These are phyloP conservation scores for Lepeophtheirus salmonis DNA, from an alignment of 1,140 invertebrate species.

Conservation along the genomic window DNA sequence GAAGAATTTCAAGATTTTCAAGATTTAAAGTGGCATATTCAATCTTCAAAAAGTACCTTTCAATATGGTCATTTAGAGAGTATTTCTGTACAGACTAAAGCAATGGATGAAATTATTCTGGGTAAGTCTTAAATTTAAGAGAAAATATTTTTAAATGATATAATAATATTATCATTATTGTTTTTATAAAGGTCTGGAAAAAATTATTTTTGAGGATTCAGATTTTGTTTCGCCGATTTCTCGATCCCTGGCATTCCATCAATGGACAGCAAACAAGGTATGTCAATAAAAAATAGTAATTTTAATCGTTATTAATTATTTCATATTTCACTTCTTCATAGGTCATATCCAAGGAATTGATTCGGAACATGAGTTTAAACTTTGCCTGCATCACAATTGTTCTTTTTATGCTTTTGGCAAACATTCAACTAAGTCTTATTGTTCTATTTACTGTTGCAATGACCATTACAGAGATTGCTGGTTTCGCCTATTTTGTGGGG, in stretches of 20 bases:
- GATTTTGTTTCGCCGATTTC: background rate
- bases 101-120: background rate
- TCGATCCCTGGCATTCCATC: background rate
- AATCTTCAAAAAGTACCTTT: background rate
- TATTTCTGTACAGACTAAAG: background rate
- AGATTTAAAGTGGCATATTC: background rate
- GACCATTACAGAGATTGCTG: conserved; percentile 35
- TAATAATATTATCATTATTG: background rate
- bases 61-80: conserved; percentile 3
- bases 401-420: conserved; percentile 34
- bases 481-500: conserved; percentile 35
- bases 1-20: background rate
- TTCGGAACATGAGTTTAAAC: conserved; percentile 33
- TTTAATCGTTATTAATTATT: too few species aligned
- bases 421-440: conserved; percentile 25
- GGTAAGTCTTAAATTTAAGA: background rate
- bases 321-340: conserved; percentile 21
- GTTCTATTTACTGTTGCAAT: conserved; percentile 29
- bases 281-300: too few species aligned
- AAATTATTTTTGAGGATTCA: background rate
- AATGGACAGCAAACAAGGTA: background rate
- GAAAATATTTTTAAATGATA: background rate
- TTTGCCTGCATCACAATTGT: conserved; percentile 32
- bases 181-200: background rate
- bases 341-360: conserved; percentile 34